Evolutionary conservation across 1,140 invertebrate species (phyloP).

Genomic region (Drosophila tropicalis): DNA sequence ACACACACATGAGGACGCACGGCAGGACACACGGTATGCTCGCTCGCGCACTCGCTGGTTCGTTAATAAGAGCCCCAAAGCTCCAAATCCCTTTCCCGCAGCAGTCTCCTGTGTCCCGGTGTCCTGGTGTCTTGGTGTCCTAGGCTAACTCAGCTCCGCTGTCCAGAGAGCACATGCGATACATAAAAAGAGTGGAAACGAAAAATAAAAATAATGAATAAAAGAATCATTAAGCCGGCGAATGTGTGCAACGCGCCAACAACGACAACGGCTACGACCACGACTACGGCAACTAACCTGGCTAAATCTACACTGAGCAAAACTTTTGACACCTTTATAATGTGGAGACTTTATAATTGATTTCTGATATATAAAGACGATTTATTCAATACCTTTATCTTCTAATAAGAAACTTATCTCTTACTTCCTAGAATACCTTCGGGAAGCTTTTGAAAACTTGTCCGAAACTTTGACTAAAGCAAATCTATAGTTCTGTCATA

Average conservation of each 20-base stretch:
- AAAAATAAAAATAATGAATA: conserved; percentile 74
- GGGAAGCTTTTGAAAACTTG: too few relatives aligned
- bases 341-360: too few relatives aligned
- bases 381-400: too few relatives aligned
- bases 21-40: conserved; percentile 61
- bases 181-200: conserved; percentile 22
- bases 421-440: too few relatives aligned
- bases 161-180: conserved; percentile 69
- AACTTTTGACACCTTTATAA: not conserved
- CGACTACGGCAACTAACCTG: conserved; percentile 6
- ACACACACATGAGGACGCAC: conserved; percentile 24
- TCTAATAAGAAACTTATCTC: too few relatives aligned
- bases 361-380: too few relatives aligned
- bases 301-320: not conserved
- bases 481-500: too few relatives aligned
- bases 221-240: conserved; percentile 78
- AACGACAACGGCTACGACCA: not conserved
- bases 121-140: conserved; percentile 23
- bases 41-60: conserved; percentile 72
- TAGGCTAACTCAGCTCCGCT: conserved; percentile 71
- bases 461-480: too few relatives aligned
- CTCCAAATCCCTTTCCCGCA: conserved; percentile 22
- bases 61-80: conserved; percentile 76
- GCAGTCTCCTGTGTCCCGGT: conserved; percentile 11
- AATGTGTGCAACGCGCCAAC: conserved; percentile 42